These are phyloP conservation scores for Xiphorhynchus elegans DNA, from an alignment of 2,113 vertebrate species.

Conservation along the genomic window DNA sequence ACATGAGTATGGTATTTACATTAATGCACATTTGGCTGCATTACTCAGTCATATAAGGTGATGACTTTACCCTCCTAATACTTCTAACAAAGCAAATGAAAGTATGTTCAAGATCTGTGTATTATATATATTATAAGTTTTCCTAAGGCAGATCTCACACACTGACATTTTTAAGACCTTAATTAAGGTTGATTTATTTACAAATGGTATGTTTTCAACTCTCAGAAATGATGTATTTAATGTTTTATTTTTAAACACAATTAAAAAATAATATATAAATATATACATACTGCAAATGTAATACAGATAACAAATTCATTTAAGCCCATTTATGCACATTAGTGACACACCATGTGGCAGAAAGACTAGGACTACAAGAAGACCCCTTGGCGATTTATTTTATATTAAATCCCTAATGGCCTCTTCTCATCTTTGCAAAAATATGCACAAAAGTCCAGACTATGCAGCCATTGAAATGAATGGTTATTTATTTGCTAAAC, in stretches of 20 bases:
- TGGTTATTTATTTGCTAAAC: constrained; percentile 99
- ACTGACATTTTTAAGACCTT: constrained; percentile 79
- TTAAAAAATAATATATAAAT: constrained; percentile 99
- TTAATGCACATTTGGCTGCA: constrained; percentile 19
- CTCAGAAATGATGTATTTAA: constrained; percentile 90
- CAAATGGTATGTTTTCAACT: constrained; percentile 86
- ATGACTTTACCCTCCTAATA: constrained; percentile 61
- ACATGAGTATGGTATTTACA: neutral
- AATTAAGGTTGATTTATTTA: constrained; percentile 99
- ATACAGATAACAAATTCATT: constrained; percentile 99
- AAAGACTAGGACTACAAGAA: constrained; percentile 92
- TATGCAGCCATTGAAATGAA: constrained; percentile 95
- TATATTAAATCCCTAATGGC: constrained; percentile 99
- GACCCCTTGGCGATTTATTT: constrained; percentile 99
- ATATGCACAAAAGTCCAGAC: constrained; percentile 97
- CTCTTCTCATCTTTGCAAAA: constrained; percentile 93
- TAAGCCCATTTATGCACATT: constrained; percentile 99
- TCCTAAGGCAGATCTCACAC: constrained; percentile 68
- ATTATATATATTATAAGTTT: constrained; percentile 12
- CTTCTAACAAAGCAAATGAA: constrained; percentile 48
- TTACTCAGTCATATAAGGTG: constrained; percentile 45
- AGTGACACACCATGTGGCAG: constrained; percentile 99
- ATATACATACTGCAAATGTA: constrained; percentile 99
- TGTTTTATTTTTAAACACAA: constrained; percentile 99
- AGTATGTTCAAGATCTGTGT: constrained; percentile 53